Evolutionary conservation across 2,888 invertebrate genomes (phyloP), one percentile per base, ranked within the genome.

Genomic region (Chymomyza fuscimana): DNA sequence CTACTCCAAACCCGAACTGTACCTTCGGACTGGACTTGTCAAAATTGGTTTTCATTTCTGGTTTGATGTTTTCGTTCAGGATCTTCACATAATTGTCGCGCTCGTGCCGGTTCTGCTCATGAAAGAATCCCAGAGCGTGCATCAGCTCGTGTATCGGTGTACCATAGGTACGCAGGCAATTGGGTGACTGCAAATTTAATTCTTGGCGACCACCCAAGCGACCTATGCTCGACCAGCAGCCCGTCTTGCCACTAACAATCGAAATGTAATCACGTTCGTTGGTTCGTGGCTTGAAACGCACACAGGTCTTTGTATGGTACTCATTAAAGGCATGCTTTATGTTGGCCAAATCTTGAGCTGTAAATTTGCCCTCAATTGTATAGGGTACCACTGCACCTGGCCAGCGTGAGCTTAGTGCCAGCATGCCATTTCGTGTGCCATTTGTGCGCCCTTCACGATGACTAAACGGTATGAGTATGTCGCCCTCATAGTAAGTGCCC

Each of bases 171-270:
- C 93, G 92, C 0, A 95, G 92, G 86, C 96, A 96, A n/a, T 94
- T 94, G 0, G 96, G 95, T 0, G 93, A 92, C 89, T 96, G 96
- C 7, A 96, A 92, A 91, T 96, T 96, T 5, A 96, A 93, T 71
- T 94, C 94, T 79, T 93, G 92, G 19, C 87, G 87, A 0, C 93
- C 93, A 81, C 96, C 96, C 25, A 94, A 92, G 12, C 94, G 93
- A 0, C 96, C 96, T 0, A 96, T 95, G 78, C 94, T 94, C 16
- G 96, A 96, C 96, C 96, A 96, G 87, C 96, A 96, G 0, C 96
- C 96, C 0, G 94, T 94, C 59, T 93, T 93, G 5, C 93, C 92
- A 77, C 93, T 95, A 29, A 93, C 93, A 67, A 96, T 94, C 1
- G 93, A 92, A 56, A 96, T 92, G 88, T 95, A 96, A 89, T 96